These are phyloP conservation scores for Cancer borealis DNA, from an alignment of 2,888 invertebrate genomes.

Conservation along the genomic window DNA sequence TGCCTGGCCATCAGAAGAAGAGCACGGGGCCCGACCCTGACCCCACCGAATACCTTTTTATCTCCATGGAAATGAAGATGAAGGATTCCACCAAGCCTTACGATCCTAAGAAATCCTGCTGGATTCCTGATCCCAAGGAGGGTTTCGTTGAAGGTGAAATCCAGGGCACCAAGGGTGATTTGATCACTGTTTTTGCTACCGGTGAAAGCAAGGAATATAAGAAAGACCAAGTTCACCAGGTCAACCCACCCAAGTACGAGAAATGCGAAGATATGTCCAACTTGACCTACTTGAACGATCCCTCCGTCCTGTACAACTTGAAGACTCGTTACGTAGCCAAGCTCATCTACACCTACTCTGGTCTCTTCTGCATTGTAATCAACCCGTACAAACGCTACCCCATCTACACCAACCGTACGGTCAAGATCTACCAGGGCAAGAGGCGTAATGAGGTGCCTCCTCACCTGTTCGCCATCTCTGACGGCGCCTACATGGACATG, in stretches of 20 bases:
- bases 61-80: slow-evolving; percentile 83
- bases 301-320: slow-evolving; percentile 98
- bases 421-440: slow-evolving; percentile 99
- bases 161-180: slow-evolving; percentile 52
- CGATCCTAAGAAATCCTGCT: slow-evolving; percentile 82
- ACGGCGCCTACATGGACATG: slow-evolving; percentile 99
- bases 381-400: slow-evolving; percentile 99
- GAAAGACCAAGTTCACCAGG: slow-evolving; percentile 96
- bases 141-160: slow-evolving; percentile 81
- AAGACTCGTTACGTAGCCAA: slow-evolving; percentile 81
- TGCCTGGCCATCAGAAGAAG: slow-evolving; percentile 83
- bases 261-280: slow-evolving; percentile 99
- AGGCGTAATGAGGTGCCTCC: slow-evolving; percentile 99
- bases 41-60: slow-evolving; percentile 96
- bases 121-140: slow-evolving; percentile 82
- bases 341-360: slow-evolving; percentile 94
- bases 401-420: slow-evolving; percentile 98
- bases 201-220: slow-evolving; percentile 81
- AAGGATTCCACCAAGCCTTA: slow-evolving; percentile 81
- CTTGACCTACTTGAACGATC: slow-evolving; percentile 99
- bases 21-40: slow-evolving; percentile 86
- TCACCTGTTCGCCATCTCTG: slow-evolving; percentile 99
- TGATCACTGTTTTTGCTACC: slow-evolving; percentile 48
- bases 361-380: slow-evolving; percentile 99
- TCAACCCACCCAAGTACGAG: slow-evolving; percentile 99